Base-by-base conservation (phyloP, 2,113 vertebrate genomes). In the Carassius carassius region DNA sequence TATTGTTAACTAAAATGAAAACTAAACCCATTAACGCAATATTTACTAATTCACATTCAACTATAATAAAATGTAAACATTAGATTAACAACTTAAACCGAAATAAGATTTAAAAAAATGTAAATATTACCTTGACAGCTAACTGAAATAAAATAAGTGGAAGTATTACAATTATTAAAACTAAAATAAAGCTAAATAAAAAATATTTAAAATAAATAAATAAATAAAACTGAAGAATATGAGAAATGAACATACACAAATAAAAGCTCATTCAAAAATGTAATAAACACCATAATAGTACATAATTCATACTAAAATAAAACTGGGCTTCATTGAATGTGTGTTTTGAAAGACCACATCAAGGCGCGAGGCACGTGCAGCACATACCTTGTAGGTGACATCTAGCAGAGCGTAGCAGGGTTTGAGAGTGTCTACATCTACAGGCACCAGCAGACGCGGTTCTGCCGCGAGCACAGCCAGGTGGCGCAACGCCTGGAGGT, bases 371-470 rank as follows among this genome's bases (percentile, higher is more conserved):
- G 37, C 54, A 70, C 32, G 14, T 17, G 60, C 4, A 54, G 29
- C 12, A 47, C 8, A 73, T 90, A 97, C 98, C 96, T 97, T 97
- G 85, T 98, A 99, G 0, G 97, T 99, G 78, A 99, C 96, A 82
- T 99, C 97, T n/a, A 99, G 90, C 41, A 99, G 94, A 0, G 97
- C 96, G 0, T 99, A 99, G 88, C 98, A 99, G 13, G 98, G 97
- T 0, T 94, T 96, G 86, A 97, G 95, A 1, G 97, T 95, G 85
- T 99, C 98, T 85, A 99, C 98, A 0, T 99, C 97, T 73, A 99
- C 95, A 0, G 98, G 98, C 0, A 98, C 97, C 9, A 99, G 93
- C 17, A 99, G 96, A n/a, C 97, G 94, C 0, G 97, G 97, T 78
- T 99, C 97, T 0, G 97, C 96, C 0, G 98, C 98, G 86, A 99